Evolutionary conservation across 2,888 invertebrate species (phyloP), one percentile per base, ranked within the genome.

Genomic region (Germaria angustata): DNA sequence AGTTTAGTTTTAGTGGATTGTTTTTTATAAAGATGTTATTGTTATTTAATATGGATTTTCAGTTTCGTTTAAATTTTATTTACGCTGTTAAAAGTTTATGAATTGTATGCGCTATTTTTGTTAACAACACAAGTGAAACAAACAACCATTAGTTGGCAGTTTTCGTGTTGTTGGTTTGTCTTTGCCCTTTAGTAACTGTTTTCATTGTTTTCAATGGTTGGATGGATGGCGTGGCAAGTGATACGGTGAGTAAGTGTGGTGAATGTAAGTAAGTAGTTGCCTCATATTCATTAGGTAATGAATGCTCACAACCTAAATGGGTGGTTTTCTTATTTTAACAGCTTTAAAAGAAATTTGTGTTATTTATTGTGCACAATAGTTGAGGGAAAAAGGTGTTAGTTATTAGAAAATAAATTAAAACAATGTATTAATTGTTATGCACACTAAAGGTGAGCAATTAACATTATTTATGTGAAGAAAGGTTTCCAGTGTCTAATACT

Each of bases 1-100:
- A 82, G 66, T 75, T 82, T 78, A 78, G 57, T 82, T 80, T 55
- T 71, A 57, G 69, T 69, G 78, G 69, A 82, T 82, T 82, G 82
- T 82, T 82, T 79, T 59, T 39, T n/a, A 51, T 53, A 71, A 69
- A 81, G 69, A 73, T 78, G 69, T 82, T 82, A 68, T 73, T 78
- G 65, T 75, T 65, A 36, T 55, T 75, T 41, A 75, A 65, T 75
- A 75, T 65, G 17, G 66, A 57, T 46, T 75, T 55, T 55, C 44
- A 44, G 61, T 80, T 55, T 76, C 49, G 17, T 53, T 68, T 44
- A 36, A 51, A 32, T 36, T 61, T 55, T 61, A 68, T 68, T 81
- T 81, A 66, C 66, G 76, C 69, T 71, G 63, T 71, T 71, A 57
- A 51, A 71, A 76, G 34, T 81, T 68, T 72, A 81, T 46, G 77